Evolutionary conservation across 2,113 vertebrate species (phyloP), one percentile per base, ranked within the genome.

Genomic region (Chaetops frenatus): DNA sequence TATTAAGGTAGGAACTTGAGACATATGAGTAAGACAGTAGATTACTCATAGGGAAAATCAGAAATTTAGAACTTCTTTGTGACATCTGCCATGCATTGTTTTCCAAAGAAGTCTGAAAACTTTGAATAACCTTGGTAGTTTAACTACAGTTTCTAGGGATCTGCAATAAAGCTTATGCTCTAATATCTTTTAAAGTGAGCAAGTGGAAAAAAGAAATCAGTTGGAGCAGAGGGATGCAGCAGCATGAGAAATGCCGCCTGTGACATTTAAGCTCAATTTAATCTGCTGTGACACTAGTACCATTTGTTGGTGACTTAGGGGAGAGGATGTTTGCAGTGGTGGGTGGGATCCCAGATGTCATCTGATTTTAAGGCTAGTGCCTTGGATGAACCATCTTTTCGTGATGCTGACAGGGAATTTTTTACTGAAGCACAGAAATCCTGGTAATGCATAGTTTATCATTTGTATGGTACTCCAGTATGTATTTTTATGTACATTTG

Each of bases 241-340:
- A 82, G 70, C 22, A 2, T 72, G 50, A 91, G 67, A 83, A 95
- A 95, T 80, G 62, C 80, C 0, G 1, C 71, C 50, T 8, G 22
- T 93, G 92, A 85, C 92, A 95, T 95, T 95, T 93, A 94, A 95
- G 92, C 71, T 90, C 40, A 20, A 87, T 80, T 97, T 95, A 88
- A 95, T 95, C 84, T 90, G 24, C 90, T 91, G 71, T 90, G 87
- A 85, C 93, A 85, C 70, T 50, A 31, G 84, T 76, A 91, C 80
- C 70, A 62, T 92, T 95, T 93, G 93, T 85, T 92, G 81, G 67
- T 95, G 66, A 87, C 81, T 91, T 96, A 64, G 69, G 80, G 60
- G 25, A 94, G 53, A 90, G 35, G 58, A 62, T 89, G 71, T 82
- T 95, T 90, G 69, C 50, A 31, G 66, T 51, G 56, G 54, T 92